phyloP scores from a whole-genome alignment of 2,888 invertebrate species.

The Slavum lentiscoides region DNA sequence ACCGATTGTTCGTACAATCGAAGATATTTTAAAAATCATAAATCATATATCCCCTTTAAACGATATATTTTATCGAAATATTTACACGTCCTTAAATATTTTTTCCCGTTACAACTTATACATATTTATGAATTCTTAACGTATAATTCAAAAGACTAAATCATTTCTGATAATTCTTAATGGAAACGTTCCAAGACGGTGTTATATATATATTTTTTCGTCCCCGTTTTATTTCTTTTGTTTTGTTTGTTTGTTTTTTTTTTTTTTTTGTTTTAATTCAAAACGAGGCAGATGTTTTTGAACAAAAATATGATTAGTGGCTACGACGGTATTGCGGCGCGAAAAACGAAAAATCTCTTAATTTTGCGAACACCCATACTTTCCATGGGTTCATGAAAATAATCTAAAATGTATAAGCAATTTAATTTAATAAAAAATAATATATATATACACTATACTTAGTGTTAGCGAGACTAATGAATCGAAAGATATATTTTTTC shows the following conservation, averaged over 20 bases:
- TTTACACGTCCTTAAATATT: background rate
- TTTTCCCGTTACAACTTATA: conserved; percentile 22
- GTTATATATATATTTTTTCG: conserved; percentile 19
- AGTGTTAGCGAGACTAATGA: background rate
- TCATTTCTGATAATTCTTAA: conserved; percentile 48
- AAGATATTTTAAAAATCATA: background rate
- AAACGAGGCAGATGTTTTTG: conserved; percentile 43
- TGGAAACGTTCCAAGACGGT: conserved; percentile 49
- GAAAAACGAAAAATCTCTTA: conserved; percentile 24
- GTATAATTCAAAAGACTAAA: conserved; percentile 41
- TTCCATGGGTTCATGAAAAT: conserved; percentile 18
- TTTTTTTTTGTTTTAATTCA: conserved; percentile 20
- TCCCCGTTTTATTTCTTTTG: conserved; percentile 21
- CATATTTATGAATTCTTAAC: conserved; percentile 35
- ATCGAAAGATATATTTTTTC: background rate
- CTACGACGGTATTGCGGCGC: background rate
- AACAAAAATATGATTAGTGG: conserved; percentile 47
- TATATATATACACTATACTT: background rate
- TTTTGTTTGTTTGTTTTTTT: conserved; percentile 11
- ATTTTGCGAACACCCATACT: conserved; percentile 40
- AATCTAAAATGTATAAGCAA: conserved; percentile 38
- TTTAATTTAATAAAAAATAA: conserved; percentile 31
- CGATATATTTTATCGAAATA: conserved; percentile 19
- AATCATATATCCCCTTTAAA: background rate
- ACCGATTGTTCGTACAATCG: background rate